Evolutionary conservation across 2,113 vertebrate genomes (phyloP).

Genomic region (Rhabdomys dilectus): DNA sequence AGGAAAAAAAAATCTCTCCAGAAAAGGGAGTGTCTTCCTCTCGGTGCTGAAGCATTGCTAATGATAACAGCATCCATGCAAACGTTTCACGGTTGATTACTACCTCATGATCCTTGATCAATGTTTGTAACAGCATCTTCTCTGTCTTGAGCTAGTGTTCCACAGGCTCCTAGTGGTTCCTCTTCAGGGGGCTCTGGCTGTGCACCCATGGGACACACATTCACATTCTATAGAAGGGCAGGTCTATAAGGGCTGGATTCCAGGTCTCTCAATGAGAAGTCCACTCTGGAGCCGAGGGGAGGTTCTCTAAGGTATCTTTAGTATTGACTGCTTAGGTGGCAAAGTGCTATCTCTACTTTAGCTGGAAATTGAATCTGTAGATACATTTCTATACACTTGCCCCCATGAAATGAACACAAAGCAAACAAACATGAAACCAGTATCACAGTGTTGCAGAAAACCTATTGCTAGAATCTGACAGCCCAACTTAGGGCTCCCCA

Average conservation of each 20-base stretch:
- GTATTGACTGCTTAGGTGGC: background rate
- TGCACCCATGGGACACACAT: rapidly evolving
- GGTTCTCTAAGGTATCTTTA: background rate
- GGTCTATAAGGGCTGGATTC: background rate
- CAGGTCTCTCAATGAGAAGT: background rate
- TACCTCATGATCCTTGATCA: background rate
- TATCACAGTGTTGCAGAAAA: background rate
- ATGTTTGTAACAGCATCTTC: background rate
- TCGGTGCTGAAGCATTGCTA: background rate
- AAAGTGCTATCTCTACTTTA: background rate
- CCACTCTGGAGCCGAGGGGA: too few relatives aligned
- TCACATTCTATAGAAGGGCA: background rate
- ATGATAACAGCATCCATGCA: background rate
- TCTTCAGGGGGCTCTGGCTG: background rate
- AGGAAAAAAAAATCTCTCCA: background rate
- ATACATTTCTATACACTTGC: slow-evolving; percentile 20
- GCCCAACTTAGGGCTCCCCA: background rate
- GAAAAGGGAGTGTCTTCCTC: background rate
- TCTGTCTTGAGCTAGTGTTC: background rate
- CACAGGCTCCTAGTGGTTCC: background rate
- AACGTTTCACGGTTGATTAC: background rate
- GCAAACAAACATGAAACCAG: too few relatives aligned
- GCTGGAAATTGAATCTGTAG: background rate
- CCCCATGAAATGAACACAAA: background rate
- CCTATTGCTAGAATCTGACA: background rate